Base-by-base conservation (phyloP, 2,113 vertebrate species). In the Psittacula cyanocephala region DNA sequence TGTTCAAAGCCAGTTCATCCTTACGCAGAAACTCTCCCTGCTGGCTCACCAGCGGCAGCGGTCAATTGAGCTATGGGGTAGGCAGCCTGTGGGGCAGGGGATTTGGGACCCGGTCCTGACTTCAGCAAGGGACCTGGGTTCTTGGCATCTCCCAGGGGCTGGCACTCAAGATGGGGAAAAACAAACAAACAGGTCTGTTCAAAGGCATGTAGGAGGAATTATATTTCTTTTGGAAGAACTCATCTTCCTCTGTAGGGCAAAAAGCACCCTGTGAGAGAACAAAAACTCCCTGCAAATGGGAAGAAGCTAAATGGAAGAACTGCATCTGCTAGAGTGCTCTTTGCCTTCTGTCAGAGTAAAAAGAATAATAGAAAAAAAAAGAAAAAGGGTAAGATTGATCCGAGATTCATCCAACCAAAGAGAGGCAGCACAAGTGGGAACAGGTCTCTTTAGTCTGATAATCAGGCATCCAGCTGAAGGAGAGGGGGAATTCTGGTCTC, bases 171-270 rank as follows among this genome's bases (percentile, higher is more conserved):
- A 37, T 52, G 72, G 64, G 76, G 82, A 50, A 69, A 88, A 88
- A 74, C 2, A 83, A 97, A 93, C 88, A 96, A 94, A 91, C 81
- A 92, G 91, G 65, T 95, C 83, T 96, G 77, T 91, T 96, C 91
- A 92, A 68, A 95, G 94, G 74, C 89, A 41, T 68, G 93, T 93
- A 67, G 93, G 92, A 95, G 89, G 94, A 88, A 91, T 82, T 79
- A 9, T 90, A 89, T 94, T 93, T 93, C 81, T 80, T 87, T 95
- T 95, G 93, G 94, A 96, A 95, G 52, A 84, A 53, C 28, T 94
- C 47, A 24, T 68, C 81, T 92, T 91, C 80, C 69, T 92, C 74
- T 3, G 13, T 69, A 79, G 76, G 83, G 86, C 43, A 85, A 76
- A 88, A 87, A 87, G 23, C 55, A 44, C 41, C 62, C 57, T 78